Conservation (phyloP, 2,113 vertebrate species). For the Protobothrops flavoviridis region DNA sequence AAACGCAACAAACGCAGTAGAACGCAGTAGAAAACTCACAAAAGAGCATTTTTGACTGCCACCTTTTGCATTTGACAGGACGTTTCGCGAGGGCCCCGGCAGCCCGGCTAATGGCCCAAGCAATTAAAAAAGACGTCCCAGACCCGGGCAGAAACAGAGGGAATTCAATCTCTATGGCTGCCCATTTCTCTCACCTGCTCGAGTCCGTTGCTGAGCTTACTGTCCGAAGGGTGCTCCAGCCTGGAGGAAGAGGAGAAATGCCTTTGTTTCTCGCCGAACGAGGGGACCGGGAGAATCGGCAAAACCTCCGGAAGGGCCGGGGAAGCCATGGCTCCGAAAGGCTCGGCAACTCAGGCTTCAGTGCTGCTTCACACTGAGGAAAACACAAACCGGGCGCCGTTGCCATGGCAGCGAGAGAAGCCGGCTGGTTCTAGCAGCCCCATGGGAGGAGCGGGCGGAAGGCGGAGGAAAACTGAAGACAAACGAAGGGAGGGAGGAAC, state of each 20-base stretch:
- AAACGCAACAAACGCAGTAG: background rate
- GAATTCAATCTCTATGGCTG: background rate
- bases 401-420: slow-evolving; percentile 57
- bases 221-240: slow-evolving; percentile 16
- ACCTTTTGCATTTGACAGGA: background rate
- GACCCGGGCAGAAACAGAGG: too few species aligned
- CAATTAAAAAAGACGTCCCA: background rate
- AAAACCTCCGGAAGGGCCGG: background rate
- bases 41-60: background rate
- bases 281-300: background rate
- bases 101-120: background rate
- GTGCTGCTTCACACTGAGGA: background rate
- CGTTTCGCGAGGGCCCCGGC: background rate
- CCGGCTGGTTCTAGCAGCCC: background rate
- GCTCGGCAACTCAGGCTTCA: background rate
- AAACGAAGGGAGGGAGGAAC: background rate
- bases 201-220: background rate
- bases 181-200: background rate
- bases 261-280: background rate
- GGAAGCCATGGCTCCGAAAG: slow-evolving; percentile 16
- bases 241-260: slow-evolving; percentile 1
- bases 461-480: background rate
- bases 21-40: background rate
- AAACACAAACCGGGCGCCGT: slow-evolving; percentile 47
- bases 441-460: background rate